Evolutionary conservation across 2,797 vertebrate species (phyloP), one percentile per base, ranked within the genome.

Genomic region (Eupleurogrammus muticus): DNA sequence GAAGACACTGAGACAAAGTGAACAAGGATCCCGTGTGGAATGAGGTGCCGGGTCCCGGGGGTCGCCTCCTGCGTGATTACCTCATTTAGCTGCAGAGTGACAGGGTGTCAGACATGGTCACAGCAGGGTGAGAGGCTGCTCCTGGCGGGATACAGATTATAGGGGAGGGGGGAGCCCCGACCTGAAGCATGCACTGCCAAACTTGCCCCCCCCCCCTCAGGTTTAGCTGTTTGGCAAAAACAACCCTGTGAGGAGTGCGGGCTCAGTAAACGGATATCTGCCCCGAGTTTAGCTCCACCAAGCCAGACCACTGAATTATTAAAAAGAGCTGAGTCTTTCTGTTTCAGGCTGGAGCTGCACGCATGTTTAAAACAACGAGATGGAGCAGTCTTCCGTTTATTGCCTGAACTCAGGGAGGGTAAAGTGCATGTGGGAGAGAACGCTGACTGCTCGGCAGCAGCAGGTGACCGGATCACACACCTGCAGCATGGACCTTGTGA

Each of bases 271-370:
- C 55, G 81, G 83, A 91, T 87, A 81, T 87, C 81, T 80, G 77
- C 68, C 58, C 75, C 11, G 68, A 72, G 76, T 80, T 84, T 73
- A 63, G 35, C 77, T 82, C 63, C 17, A 71, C 77, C 60, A 46
- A 81, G 90, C 90, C 91, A 94, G 88, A 92, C 90, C 89, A 40
- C 90, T 94, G 87, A 93, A 93, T 94, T 93, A 94, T 94, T 94
- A 77, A 94, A 88, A 85, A 81, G 63, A 85, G 79, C 84, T 87
- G 88, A 90, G 89, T 82, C 74, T 38, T 85, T 80, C 66, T 9
- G 35, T 92, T 90, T 81, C 75, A 80, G 52, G 64, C 44, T 82
- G 65, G 76, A 85, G 23, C 47, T 51, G 36, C 49, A 64, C 9
- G 12, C 51, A 40, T 49, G 38, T 69, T 62, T 19, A 61, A n/a